These are phyloP conservation scores for Rhea pennata DNA, from an alignment of 2,113 vertebrate species.

Conservation along the genomic window DNA sequence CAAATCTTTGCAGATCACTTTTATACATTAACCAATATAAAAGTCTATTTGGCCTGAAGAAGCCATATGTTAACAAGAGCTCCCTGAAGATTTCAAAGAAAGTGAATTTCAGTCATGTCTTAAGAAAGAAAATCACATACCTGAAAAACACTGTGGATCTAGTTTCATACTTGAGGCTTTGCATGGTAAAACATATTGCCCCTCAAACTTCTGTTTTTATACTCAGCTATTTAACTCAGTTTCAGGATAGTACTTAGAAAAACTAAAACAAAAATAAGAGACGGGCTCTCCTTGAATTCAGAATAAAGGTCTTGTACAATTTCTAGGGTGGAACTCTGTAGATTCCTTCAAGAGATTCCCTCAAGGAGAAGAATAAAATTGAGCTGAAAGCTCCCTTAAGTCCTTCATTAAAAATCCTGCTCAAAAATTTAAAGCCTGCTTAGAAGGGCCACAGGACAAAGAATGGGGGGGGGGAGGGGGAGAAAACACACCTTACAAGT, in stretches of 20 bases:
- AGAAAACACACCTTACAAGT: not conserved
- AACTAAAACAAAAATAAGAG: not conserved
- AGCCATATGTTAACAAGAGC: not conserved
- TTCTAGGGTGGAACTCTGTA: not conserved
- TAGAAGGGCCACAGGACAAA: not conserved
- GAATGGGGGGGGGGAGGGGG: not conserved
- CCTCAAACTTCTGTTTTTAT: not conserved
- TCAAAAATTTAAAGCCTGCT: not conserved
- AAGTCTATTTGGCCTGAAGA: constrained; percentile 36
- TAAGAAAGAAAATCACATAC: not conserved
- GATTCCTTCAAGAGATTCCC: not conserved
- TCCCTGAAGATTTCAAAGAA: constrained; percentile 34
- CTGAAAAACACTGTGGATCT: not conserved
- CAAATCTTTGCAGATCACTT: not conserved
- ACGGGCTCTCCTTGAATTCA: not conserved
- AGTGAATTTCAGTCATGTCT: not conserved
- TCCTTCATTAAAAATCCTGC: not conserved
- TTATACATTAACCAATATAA: not conserved
- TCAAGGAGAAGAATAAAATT: not conserved
- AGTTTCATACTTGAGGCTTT: not conserved
- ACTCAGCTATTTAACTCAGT: not conserved
- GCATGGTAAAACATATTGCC: not conserved
- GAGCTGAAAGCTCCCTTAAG: not conserved
- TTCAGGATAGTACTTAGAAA: not conserved
- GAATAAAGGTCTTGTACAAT: not conserved